A percentile compares a stretch with the other conserved stretches of the same genome.
These are phyloP conservation scores for Clarias pachynema DNA, from an alignment of 2,797 vertebrate species.

Conservation along the genomic window DNA sequence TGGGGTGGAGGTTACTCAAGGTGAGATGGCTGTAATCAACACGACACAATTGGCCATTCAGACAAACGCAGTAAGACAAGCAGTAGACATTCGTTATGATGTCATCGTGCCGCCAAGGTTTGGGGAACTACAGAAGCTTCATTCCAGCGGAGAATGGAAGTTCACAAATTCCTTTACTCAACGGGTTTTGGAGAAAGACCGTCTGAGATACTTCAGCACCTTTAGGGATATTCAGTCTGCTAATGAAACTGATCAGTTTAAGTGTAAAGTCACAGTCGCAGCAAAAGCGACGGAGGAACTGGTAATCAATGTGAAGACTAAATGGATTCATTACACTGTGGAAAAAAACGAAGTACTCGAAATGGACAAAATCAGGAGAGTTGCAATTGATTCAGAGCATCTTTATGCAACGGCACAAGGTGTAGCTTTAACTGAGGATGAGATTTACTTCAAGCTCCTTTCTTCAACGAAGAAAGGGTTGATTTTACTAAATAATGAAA, in stretches of 20 bases:
- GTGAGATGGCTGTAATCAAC: conserved; percentile 74
- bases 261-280: conserved; percentile 82
- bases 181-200: conserved; percentile 75
- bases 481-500: conserved; percentile 74
- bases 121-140: conserved; percentile 83
- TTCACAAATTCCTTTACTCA: conserved; percentile 80
- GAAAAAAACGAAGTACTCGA: conserved; percentile 76
- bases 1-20: conserved; percentile 78
- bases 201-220: conserved; percentile 80
- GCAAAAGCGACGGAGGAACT: conserved; percentile 77
- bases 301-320: conserved; percentile 78
- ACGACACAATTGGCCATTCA: conserved; percentile 79
- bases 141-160: conserved; percentile 83
- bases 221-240: conserved; percentile 78
- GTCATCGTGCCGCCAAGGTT: conserved; percentile 78
- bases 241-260: conserved; percentile 81
- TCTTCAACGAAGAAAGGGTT: conserved; percentile 82
- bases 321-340: conserved; percentile 82
- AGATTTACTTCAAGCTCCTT: conserved; percentile 81
- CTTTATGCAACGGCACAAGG: conserved; percentile 74
- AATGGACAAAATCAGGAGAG: conserved; percentile 79
- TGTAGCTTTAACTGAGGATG: conserved; percentile 71
- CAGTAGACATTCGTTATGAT: conserved; percentile 77
- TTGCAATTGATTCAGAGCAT: conserved; percentile 75
- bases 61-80: conserved; percentile 79